A percentile compares a stretch with the other conserved stretches of the same genome.
phyloP scores from a whole-genome alignment of 2,113 vertebrate genomes.

The Loxodonta africana region DNA sequence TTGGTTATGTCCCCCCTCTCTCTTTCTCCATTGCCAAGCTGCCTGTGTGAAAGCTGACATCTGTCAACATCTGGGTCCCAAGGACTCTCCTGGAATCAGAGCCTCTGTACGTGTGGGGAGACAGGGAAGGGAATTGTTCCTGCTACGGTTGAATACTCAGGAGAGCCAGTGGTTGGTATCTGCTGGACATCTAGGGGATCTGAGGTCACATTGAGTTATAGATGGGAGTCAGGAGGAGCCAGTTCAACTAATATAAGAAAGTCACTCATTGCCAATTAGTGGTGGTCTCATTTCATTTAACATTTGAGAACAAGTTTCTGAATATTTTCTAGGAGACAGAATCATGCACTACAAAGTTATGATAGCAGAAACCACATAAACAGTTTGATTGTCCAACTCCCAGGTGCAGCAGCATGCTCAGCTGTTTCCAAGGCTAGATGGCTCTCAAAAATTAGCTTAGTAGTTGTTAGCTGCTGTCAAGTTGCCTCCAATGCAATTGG shows the following conservation, averaged over 20 bases:
- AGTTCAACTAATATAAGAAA: not conserved
- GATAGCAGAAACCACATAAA: not conserved
- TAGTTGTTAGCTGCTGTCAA: not conserved
- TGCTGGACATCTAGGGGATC: not conserved
- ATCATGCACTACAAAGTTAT: not conserved
- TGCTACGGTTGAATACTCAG: not conserved
- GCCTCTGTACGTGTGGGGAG: not conserved
- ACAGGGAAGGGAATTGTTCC: not conserved
- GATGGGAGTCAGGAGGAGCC: not conserved
- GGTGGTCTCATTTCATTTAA: not conserved
- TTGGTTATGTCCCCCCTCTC: not conserved
- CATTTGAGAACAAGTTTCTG: not conserved
- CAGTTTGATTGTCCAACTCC: not conserved
- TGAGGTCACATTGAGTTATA: not conserved
- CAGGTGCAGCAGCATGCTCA: not conserved
- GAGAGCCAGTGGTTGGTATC: not conserved
- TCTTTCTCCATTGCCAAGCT: not conserved
- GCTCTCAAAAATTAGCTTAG: not conserved
- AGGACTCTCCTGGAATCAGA: not conserved
- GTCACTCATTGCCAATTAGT: not conserved
- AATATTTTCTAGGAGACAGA: conserved; percentile 35
- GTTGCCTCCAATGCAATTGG: not conserved
- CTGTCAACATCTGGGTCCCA: not conserved
- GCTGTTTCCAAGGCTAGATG: not conserved
- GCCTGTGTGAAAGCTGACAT: not conserved